Evolutionary conservation across 2,888 invertebrate genomes (phyloP), one percentile per base, ranked within the genome.

Genomic region (Apeira syringaria): DNA sequence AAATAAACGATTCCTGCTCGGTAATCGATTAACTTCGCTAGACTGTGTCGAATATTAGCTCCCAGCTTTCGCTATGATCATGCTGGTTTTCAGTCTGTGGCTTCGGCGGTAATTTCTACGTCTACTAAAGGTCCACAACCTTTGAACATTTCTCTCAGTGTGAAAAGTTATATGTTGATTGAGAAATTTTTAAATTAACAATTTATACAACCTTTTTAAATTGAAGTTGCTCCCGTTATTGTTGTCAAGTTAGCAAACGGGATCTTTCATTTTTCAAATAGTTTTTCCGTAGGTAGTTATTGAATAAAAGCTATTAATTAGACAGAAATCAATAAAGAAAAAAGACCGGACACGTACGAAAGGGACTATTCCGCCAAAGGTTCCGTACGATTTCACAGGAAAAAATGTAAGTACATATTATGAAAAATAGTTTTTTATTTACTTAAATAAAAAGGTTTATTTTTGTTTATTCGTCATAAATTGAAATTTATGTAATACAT

Each of bases 61-160:
- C 33, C 24, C 31, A 24, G 24, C 9, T 24, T 24, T 22, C n/a
- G n/a, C n/a, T n/a, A n/a, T 15, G 15, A 3, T 15, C 15, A 15
- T 4, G 7, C 20, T 20, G 7, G 20, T 20, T 7, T 7, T 20
- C 7, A 20, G 2, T 20, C 20, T 20, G 20, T 20, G 7, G 24
- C 30, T 29, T 43, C 26, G 5, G 28, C 30, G 25, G 36, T 29
- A 31, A 35, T 39, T 29, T 45, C 35, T 20, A 18, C 39, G 39
- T 37, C 17, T 44, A 7, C 7, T 1, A 7, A 31, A 36, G 36
- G 36, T 27, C 34, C 18, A 39, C 22, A 37, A 34, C 41, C 34
- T 41, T 32, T 4, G 28, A 32, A 36, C 40, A 37, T 36, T 47
- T 41, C 33, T 26, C 34, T 34, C 26, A 42, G 33, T 42, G 30